Percentiles rank a stretch among this genome's conserved stretches.
Conservation (phyloP, 2,888 invertebrate genomes). For the Parthenolecanium corni region DNA sequence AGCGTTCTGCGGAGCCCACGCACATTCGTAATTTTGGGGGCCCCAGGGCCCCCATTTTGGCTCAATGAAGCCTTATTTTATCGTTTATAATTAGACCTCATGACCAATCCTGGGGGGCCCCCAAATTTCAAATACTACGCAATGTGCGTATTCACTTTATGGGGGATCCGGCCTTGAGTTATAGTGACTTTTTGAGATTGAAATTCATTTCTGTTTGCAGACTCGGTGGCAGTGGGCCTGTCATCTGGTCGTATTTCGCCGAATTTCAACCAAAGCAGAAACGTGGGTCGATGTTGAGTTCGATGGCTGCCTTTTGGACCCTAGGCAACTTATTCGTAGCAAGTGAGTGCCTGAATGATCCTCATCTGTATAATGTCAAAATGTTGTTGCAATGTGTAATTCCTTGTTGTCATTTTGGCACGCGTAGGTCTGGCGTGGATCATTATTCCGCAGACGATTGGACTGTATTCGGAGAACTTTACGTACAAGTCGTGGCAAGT, state of each 20-base stretch:
- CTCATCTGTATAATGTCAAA: not conserved
- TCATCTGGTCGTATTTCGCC: slow-evolving; percentile 90
- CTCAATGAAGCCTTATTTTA: too few species aligned
- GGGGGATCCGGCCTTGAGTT: too few species aligned
- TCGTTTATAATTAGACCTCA: too few species aligned
- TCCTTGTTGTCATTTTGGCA: not conserved
- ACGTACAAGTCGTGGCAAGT: slow-evolving; percentile 86
- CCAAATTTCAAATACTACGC: too few species aligned
- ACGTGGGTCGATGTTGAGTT: slow-evolving; percentile 82
- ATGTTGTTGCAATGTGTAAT: not conserved
- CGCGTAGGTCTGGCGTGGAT: slow-evolving; percentile 47
- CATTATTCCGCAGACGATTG: slow-evolving; percentile 50
- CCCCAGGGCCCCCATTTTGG: too few species aligned
- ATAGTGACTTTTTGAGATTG: too few species aligned
- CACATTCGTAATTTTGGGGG: too few species aligned
- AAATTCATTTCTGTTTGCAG: too few species aligned
- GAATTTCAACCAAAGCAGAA: slow-evolving; percentile 87
- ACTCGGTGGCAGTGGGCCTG: slow-evolving; percentile 78
- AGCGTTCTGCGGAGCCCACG: too few species aligned
- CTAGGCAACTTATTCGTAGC: slow-evolving; percentile 85
- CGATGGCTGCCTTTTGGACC: slow-evolving; percentile 93
- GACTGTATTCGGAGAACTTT: slow-evolving; percentile 54
- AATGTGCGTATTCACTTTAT: too few species aligned
- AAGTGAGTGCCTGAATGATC: slow-evolving; percentile 44
- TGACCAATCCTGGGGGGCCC: too few species aligned